Base-by-base conservation (phyloP, 2,888 invertebrate species). In the Troglohyphantes excavatus region DNA sequence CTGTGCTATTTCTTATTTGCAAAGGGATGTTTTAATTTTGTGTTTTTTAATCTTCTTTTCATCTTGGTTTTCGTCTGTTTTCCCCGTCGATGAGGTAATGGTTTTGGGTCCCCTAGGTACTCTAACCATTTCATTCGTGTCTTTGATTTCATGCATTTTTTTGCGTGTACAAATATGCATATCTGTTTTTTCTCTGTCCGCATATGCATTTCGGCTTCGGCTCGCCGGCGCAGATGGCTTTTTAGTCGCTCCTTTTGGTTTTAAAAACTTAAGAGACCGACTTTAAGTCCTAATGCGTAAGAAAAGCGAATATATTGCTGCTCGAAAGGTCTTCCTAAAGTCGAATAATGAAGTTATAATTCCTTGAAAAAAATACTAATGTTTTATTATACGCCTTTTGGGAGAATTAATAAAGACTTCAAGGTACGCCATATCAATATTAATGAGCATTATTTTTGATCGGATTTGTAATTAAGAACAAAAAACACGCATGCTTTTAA, bases 11-110 rank as follows among this genome's bases (percentile, higher is more conserved):
- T 68, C 61, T 63, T 88, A 88, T 88, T 88, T 82, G 88, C 86
- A 76, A 83, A 70, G 68, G 82, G 59, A 83, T 89, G 88, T 89
- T 82, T 89, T 89, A 82, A 89, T 89, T 68, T 70, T 75, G 39
- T 43, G n/a, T 13, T 23, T 53, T 83, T 67, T 65, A 21, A 26
- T 63, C 67, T 76, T 76, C 61, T 85, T 84, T 75, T 68, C 76
- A 26, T 43, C 65, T 73, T 73, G 17, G 63, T 82, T 63, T 43
- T 76, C 76, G 76, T 53, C 81, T 81, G 81, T 88, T n/a, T n/a
- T 82, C 82, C 43, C 81, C 13, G 7, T 53, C 2, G 68, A 53
- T 68, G 73, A 70, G 65, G 81, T 89, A 89, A 89, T 89, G 88
- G 82, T 33, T 61, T n/a, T 11, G 21, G 26, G 53, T 85, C 85